Percentiles rank a stretch among this genome's conserved stretches.
These are phyloP conservation scores for Drosophila hydei DNA, from an alignment of 1,140 invertebrate genomes.

Conservation along the genomic window DNA sequence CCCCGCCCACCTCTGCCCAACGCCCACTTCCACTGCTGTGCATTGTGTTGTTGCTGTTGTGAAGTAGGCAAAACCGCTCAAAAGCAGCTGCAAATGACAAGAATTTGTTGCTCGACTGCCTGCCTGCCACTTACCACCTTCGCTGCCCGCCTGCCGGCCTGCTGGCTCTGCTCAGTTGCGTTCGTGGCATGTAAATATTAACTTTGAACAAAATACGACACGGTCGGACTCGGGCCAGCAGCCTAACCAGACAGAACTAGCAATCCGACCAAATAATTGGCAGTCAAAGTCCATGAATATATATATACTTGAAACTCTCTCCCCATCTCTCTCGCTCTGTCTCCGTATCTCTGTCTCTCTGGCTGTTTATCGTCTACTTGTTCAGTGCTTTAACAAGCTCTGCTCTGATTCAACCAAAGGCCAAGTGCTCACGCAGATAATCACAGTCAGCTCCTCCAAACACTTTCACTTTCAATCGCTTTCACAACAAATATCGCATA, in stretches of 20 bases:
- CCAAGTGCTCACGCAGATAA: background rate
- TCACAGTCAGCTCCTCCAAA: background rate
- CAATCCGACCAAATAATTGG: slow-evolving; percentile 34
- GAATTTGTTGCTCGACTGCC: slow-evolving; percentile 70
- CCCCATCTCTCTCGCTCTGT: background rate
- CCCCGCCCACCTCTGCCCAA: no score
- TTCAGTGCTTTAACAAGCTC: background rate
- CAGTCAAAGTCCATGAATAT: slow-evolving; percentile 13
- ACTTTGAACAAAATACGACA: slow-evolving; percentile 79
- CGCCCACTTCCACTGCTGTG: slow-evolving; percentile 10
- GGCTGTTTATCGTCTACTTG: background rate
- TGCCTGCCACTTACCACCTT: slow-evolving; percentile 1
- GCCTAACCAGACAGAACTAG: background rate
- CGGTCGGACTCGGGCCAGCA: slow-evolving; percentile 26
- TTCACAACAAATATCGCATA: background rate
- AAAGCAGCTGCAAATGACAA: slow-evolving; percentile 77
- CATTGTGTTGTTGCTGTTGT: slow-evolving; percentile 31
- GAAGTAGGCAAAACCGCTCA: slow-evolving; percentile 26
- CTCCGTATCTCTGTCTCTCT: background rate
- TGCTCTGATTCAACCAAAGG: background rate
- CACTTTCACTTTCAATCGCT: slow-evolving; percentile 3
- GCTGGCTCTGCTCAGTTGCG: slow-evolving; percentile 19
- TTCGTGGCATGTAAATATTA: slow-evolving; percentile 80
- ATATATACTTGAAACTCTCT: slow-evolving; percentile 14
- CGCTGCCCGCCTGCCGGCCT: background rate